Percentiles rank a stretch among this genome's conserved stretches.
Conservation (phyloP, 1,140 invertebrate species). For the Whitmania pigra region DNA sequence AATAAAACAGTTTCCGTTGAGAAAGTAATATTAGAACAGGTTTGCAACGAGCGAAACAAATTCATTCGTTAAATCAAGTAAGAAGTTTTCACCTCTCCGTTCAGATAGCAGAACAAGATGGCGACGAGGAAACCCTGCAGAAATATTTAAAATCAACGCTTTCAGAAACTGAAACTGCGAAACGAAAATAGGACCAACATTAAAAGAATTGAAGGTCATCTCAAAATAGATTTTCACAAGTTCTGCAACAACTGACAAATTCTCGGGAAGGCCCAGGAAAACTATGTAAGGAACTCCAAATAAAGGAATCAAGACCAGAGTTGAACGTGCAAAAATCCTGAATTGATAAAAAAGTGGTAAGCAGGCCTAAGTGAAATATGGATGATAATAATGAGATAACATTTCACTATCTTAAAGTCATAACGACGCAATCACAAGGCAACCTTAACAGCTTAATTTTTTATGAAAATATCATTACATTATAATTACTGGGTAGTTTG, state of each 20-base stretch:
- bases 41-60: no score
- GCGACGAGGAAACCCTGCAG: slow-evolving; percentile 68
- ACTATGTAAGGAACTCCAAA: slow-evolving; percentile 64
- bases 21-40: no score
- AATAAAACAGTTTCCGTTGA: background rate
- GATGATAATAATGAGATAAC: no score
- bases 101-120: slow-evolving; percentile 79
- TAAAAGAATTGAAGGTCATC: slow-evolving; percentile 61
- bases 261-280: slow-evolving; percentile 49
- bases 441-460: no score
- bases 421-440: no score
- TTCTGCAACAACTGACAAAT: slow-evolving; percentile 48
- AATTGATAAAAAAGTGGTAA: slow-evolving; percentile 16
- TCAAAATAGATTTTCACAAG: slow-evolving; percentile 57
- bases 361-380: no score
- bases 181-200: slow-evolving; percentile 45
- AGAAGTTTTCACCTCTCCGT: slow-evolving; percentile 63
- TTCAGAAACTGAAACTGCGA: background rate
- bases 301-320: slow-evolving; percentile 59
- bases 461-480: no score
- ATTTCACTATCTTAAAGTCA: no score
- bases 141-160: slow-evolving; percentile 9
- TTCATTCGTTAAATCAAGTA: no score
- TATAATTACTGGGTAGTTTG: no score
- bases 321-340: slow-evolving; percentile 55